Base-by-base conservation (phyloP, 2,113 vertebrate species). In the Misgurnus anguillicaudatus region DNA sequence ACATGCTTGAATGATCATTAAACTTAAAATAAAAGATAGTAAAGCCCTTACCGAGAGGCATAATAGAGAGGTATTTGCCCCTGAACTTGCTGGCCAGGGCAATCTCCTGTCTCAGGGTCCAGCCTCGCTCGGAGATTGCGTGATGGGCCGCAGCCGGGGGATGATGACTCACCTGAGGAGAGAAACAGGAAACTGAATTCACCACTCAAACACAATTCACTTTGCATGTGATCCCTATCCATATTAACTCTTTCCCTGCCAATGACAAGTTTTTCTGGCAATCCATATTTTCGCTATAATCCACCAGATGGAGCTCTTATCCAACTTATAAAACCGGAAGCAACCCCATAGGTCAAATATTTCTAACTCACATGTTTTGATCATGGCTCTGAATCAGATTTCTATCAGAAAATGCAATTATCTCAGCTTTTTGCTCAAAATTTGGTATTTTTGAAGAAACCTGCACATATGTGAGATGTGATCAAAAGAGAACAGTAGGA, bases 21-120 rank as follows among this genome's bases (percentile, higher is more conserved):
- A 45, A 24, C 47, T 38, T 51, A 3, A 38, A 10, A 4, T 6
- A 57, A 5, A 57, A 42, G 16, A 9, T n/a, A 0, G 24, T 8
- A 17, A 38, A 21, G 19, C 6, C 61, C 93, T 95, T 89, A 98
- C 97, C 97, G 9, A 98, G 91, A 11, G 97, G 97, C 96, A 99
- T 98, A 84, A 99, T 95, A 57, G 97, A 99, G 81, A 99, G 94
- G 83, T 98, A 99, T 96, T 99, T 99, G n/a, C 97, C 97, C 72
- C 97, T 93, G 72, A 99, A 98, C 70, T 99, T 99, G 96, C 97
- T 99, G 91, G 97, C 96, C 87, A 99, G 90, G 61, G 95, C 94
- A 16, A 99, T 98, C 83, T 99, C 96, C 85, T 98, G 97, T 69
- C 93, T 94, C 64, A 98, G 91, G 0, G 92, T 96, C 97, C 97